These are phyloP conservation scores for Plebejus argus DNA, from an alignment of 2,888 invertebrate species.

Conservation along the genomic window DNA sequence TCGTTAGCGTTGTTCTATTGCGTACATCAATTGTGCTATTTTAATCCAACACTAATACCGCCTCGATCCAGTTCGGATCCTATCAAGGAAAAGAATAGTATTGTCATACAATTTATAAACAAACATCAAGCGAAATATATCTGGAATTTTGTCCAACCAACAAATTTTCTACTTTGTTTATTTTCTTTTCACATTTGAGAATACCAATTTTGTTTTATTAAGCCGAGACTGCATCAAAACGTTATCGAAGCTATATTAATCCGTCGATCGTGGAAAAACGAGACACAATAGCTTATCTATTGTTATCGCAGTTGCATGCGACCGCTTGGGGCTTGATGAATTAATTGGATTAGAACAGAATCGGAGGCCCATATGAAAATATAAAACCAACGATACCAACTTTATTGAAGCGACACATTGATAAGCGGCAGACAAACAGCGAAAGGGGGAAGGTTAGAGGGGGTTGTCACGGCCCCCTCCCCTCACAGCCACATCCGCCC, in stretches of 20 bases:
- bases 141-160: no score
- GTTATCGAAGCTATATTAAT: no score
- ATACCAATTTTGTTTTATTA: no score
- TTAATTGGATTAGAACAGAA: neutral
- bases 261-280: no score
- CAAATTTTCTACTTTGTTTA: no score
- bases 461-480: neutral
- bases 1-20: neutral
- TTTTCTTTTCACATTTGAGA: no score
- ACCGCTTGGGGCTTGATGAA: no score
- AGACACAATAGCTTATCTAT: no score
- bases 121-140: neutral
- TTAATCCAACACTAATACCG: neutral
- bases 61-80: neutral
- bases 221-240: no score
- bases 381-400: conserved; percentile 14
- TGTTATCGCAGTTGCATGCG: no score
- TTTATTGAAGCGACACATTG: conserved; percentile 27
- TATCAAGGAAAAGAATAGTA: no score
- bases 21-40: neutral
- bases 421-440: conserved; percentile 27
- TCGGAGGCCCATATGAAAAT: neutral
- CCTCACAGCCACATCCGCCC: conserved; percentile 33
- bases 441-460: neutral
- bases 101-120: neutral